A percentile compares a stretch with the other conserved stretches of the same genome.
Evolutionary conservation across 2,797 vertebrate genomes (phyloP).

Genomic region (Cichlasoma orientale): DNA sequence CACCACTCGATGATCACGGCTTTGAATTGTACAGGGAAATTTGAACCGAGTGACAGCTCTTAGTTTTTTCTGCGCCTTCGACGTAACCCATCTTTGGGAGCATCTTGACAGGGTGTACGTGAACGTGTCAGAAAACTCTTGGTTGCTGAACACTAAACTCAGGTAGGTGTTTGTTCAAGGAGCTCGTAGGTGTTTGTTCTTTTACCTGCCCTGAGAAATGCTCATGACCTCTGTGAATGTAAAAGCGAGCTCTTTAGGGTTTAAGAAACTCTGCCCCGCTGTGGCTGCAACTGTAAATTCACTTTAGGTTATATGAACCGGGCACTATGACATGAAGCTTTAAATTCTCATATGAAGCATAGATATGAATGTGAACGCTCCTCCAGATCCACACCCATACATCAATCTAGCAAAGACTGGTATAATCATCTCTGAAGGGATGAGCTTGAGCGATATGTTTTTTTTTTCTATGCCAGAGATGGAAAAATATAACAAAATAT

Average conservation of each 20-base stretch:
- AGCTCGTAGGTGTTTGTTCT: neutral
- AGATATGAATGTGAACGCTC: no score
- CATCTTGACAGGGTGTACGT: conserved; percentile 8
- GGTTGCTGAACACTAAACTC: neutral
- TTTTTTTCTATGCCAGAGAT: no score
- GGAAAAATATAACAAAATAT: no score
- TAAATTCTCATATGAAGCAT: neutral
- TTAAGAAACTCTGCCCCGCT: neutral
- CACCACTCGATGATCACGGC: neutral
- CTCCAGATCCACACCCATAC: no score
- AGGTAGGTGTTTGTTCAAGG: neutral
- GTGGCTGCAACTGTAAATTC: neutral
- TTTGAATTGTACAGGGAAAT: neutral
- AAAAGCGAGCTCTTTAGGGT: neutral
- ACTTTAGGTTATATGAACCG: neutral
- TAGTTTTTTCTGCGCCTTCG: neutral
- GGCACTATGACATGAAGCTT: neutral
- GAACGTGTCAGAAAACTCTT: neutral
- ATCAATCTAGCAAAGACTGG: no score
- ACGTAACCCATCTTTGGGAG: conserved; percentile 10
- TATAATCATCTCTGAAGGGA: no score
- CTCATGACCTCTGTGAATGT: neutral
- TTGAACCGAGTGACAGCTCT: conserved; percentile 22
- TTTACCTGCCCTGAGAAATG: neutral
- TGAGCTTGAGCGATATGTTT: no score